Base-by-base conservation (phyloP, 1,140 invertebrate genomes). In the Papilio helenus region DNA sequence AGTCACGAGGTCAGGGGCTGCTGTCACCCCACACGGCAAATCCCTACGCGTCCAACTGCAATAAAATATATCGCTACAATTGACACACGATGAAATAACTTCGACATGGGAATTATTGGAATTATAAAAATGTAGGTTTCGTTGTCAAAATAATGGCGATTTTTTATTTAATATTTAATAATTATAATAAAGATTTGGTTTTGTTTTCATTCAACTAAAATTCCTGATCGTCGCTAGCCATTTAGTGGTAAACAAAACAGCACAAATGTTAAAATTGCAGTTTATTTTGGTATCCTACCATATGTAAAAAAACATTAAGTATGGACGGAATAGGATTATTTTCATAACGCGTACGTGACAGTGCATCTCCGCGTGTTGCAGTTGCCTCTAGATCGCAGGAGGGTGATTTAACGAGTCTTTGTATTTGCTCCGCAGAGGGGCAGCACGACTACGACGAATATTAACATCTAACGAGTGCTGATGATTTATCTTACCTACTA, bases 1-100 rank as follows among this genome's bases (percentile, higher is more conserved):
- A 89, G 88, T 89, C 88, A 91, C 85, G 72, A 79, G 89, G 88
- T 91, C 89, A 90, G 89, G 88, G 88, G 88, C 81, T 88, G 83
- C 82, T 80, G 84, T 85, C 81, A 85, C 87, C 86, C 84, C 80
- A 76, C 18, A 80, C 71, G 78, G 65, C 79, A 72, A 82, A 83
- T 76, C 72, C 39, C 72, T 26, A 49, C 7, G 42, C 72, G 42
- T 20, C 34, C 44, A 49, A 74, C 20, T 46, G 20, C 72, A 29
- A 42, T 74, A 74, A 49, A 74, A 51, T 74, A 44, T 74, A 51
- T 49, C 61, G 61, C 26, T 34, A 68, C 61, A 68, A 68, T 68
- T 68, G 61, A 68, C 61, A 68, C 61, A 68, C 14, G 61, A 16
- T 16, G 23, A 26, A 61, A 61, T 61, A 68, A 29, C 26, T 68